These are phyloP conservation scores for Reticulitermes lucifugus DNA, from an alignment of 2,888 invertebrate genomes.

Conservation along the genomic window DNA sequence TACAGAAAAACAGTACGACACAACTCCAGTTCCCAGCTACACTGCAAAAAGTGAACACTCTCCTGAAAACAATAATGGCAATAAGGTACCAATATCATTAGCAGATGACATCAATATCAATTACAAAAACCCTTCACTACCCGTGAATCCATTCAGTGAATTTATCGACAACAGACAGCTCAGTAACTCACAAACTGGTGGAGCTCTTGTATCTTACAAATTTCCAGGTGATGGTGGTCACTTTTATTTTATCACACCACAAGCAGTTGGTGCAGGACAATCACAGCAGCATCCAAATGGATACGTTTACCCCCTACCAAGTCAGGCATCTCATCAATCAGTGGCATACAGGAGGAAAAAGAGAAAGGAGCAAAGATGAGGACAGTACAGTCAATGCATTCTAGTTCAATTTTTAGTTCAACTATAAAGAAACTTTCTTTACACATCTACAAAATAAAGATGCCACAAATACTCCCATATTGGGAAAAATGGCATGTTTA, in stretches of 20 bases:
- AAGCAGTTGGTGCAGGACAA: conserved; percentile 63
- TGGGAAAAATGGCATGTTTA: background rate
- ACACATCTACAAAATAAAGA: background rate
- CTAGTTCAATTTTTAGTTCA: conserved; percentile 2
- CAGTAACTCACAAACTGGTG: conserved; percentile 60
- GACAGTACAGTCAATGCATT: background rate
- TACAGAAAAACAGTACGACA: conserved; percentile 10
- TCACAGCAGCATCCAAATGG: background rate
- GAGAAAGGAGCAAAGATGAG: conserved; percentile 37
- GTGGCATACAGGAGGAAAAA: conserved; percentile 29
- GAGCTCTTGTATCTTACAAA: conserved; percentile 78
- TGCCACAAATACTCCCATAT: background rate
- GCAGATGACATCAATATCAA: conserved; percentile 79
- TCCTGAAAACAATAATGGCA: background rate
- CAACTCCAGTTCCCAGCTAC: conserved; percentile 34
- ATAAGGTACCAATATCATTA: conserved; percentile 63
- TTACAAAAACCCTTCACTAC: conserved; percentile 74
- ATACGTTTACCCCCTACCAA: background rate
- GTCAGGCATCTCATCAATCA: background rate
- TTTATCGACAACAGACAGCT: conserved; percentile 65
- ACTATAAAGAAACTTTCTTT: background rate
- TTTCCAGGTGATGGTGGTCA: conserved; percentile 79
- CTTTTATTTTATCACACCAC: conserved; percentile 83
- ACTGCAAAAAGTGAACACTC: background rate
- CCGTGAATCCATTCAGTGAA: conserved; percentile 77